phyloP scores from a whole-genome alignment of 2,113 vertebrate genomes.

The Pollachius pollachius region DNA sequence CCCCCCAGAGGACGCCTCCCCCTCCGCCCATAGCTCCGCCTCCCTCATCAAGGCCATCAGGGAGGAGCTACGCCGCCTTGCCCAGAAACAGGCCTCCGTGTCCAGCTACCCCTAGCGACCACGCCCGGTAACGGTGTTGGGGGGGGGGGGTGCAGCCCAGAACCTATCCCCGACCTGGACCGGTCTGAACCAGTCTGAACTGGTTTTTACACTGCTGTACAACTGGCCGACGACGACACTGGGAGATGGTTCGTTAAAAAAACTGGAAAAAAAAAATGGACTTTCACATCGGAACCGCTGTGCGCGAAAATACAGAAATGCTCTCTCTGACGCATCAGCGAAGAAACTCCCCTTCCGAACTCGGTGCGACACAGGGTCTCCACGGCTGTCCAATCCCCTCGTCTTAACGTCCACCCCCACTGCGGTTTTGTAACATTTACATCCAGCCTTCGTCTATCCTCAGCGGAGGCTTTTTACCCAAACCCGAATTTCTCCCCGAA shows the following conservation, averaged over 20 bases:
- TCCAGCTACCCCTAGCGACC: conserved; percentile 82
- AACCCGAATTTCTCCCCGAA: conserved; percentile 34
- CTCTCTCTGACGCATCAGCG: not conserved
- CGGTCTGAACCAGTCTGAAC: conserved; percentile 62
- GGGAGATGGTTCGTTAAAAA: not conserved
- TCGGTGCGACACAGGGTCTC: conserved; percentile 55
- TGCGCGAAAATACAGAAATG: too few relatives aligned
- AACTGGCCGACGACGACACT: not conserved
- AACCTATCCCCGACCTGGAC: conserved; percentile 10
- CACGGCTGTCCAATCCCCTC: conserved; percentile 29
- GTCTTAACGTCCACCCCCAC: not conserved
- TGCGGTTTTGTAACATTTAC: not conserved
- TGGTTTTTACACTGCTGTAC: not conserved
- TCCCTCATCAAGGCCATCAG: conserved; percentile 98
- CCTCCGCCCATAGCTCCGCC: conserved; percentile 88
- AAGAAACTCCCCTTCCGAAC: conserved; percentile 18
- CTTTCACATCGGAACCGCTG: too few relatives aligned
- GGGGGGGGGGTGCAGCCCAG: not conserved
- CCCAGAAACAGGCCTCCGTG: conserved; percentile 88
- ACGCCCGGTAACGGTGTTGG: not conserved
- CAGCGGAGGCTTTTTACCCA: conserved; percentile 21
- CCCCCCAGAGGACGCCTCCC: conserved; percentile 85
- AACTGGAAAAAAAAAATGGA: too few relatives aligned
- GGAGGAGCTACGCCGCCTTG: conserved; percentile 95
- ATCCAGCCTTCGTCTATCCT: not conserved